Conservation (phyloP, 2,888 invertebrate genomes). For the Nephrotoma guestfalica region DNA sequence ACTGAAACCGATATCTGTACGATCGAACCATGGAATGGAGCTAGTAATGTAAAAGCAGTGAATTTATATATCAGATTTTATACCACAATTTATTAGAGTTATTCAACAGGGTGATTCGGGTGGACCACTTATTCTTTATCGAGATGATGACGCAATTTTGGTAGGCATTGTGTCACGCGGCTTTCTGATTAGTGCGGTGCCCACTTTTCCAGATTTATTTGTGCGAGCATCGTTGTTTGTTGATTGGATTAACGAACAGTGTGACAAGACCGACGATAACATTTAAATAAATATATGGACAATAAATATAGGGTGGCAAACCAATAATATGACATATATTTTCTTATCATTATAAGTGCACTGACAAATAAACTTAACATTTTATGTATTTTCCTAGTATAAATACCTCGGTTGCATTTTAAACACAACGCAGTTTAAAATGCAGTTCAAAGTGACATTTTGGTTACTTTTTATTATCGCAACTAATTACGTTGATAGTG, state of each 20-base stretch:
- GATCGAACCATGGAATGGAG: not conserved
- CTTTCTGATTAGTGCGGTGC: not conserved
- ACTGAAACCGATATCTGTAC: not conserved
- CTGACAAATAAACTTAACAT: no score
- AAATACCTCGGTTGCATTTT: no score
- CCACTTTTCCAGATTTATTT: constrained; percentile 6
- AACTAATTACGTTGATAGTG: no score
- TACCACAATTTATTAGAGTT: not conserved
- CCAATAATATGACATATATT: no score
- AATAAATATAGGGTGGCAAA: no score
- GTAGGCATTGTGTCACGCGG: constrained; percentile 7
- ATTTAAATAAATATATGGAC: no score
- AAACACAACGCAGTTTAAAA: no score
- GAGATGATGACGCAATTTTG: not conserved
- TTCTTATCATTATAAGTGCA: no score
- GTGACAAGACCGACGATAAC: not conserved
- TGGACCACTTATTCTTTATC: constrained; percentile 5
- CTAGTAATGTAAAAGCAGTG: not conserved
- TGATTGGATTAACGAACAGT: constrained; percentile 3
- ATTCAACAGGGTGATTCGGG: constrained; percentile 9
- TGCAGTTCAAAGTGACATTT: no score
- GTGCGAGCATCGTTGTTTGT: constrained; percentile 3
- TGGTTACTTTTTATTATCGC: no score
- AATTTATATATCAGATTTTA: not conserved
- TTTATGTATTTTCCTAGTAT: no score